A percentile compares a stretch with the other conserved stretches of the same genome.
Evolutionary conservation across 2,113 vertebrate genomes (phyloP).

Genomic region (Rafetus swinhoei): DNA sequence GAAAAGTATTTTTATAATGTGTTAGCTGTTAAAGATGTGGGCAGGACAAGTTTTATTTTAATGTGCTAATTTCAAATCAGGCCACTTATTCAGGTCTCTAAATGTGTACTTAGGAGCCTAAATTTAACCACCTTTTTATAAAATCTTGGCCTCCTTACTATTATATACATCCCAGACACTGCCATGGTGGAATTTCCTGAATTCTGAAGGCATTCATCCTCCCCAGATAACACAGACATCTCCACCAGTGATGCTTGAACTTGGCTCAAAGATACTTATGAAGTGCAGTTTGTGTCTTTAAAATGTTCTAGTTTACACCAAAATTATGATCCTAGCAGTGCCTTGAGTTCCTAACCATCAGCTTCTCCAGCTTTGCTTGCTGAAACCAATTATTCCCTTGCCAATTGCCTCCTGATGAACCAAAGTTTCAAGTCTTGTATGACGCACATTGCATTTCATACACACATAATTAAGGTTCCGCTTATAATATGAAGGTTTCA

Average conservation of each 20-base stretch:
- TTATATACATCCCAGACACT: not conserved
- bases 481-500: not conserved
- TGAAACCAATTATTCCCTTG: not conserved
- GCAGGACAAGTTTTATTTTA: not conserved
- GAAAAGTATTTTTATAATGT: not conserved
- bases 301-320: not conserved
- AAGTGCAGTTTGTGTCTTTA: not conserved
- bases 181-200: not conserved
- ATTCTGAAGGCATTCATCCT: not conserved
- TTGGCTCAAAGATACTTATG: not conserved
- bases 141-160: not conserved
- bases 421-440: not conserved
- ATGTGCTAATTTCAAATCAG: slow-evolving; percentile 33
- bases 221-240: not conserved
- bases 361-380: not conserved
- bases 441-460: not conserved
- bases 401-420: not conserved
- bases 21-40: not conserved
- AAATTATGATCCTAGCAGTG: not conserved
- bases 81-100: slow-evolving; percentile 40
- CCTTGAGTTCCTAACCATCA: not conserved
- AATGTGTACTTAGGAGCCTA: not conserved
- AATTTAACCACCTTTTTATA: slow-evolving; percentile 25
- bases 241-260: not conserved
- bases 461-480: not conserved